Base-by-base conservation (phyloP, 1,140 invertebrate species). In the Nephotettix cincticeps region DNA sequence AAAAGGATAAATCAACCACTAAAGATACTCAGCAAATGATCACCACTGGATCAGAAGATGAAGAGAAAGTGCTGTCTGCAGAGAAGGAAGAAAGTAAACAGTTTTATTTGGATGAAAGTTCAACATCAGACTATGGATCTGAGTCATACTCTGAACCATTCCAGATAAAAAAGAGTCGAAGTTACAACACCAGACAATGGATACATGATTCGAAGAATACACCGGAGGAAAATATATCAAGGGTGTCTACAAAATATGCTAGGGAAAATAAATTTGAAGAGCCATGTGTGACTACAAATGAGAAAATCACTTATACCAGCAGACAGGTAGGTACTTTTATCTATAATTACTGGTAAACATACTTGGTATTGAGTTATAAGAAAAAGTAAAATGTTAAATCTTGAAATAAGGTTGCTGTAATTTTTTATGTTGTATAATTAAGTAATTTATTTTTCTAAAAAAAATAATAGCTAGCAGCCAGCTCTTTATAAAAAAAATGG, bases 11-110 rank as follows among this genome's bases (percentile, higher is more conserved):
- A 69, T 1, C 25, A 69, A n/a, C 40, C 23, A 9, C 9, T 14
- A 43, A 36, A 68, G 30, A 45, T n/a, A n/a, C n/a, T n/a, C n/a
- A n/a, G n/a, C n/a, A n/a, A n/a, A n/a, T n/a, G n/a, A n/a, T n/a
- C n/a, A 47, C 66, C 23, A 36, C 32, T 36, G 32, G 68, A 13
- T 51, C 72, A 45, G 70, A 72, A 32, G 71, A 71, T 45, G 67
- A 74, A 70, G 72, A 72, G 36, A 71, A 75, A 65, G 58, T 47
- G 19, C 19, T 14, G 64, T 21, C 9, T 11, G 40, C 13, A 23
- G 36, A 28, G 30, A 25, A 21, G 30, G 36, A 54, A 68, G 27
- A 51, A 3, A 68, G 27, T 27, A 11, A 68, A 70, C 27, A 27
- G 51, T 25, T 25, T 9, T 61, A 27, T 29, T 11, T 61, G 9